Conservation (phyloP, 1,140 invertebrate genomes). For the Cotesia vestalis region DNA sequence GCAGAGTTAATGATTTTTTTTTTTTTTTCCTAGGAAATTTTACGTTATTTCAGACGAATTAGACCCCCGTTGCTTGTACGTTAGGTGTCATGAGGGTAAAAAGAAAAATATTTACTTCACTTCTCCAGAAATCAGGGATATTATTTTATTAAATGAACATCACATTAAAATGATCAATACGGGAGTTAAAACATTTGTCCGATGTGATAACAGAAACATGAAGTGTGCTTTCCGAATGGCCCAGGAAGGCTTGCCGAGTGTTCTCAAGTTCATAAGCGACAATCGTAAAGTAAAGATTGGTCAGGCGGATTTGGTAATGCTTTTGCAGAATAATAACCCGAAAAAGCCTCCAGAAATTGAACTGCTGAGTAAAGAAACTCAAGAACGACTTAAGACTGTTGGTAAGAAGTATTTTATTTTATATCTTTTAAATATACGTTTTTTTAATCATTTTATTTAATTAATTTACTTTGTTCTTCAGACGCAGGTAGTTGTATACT, state of each 20-base stretch:
- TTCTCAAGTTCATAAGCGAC: slow-evolving; percentile 72
- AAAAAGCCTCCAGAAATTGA: slow-evolving; percentile 76
- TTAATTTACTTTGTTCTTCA: slow-evolving; percentile 49
- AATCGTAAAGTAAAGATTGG: slow-evolving; percentile 73
- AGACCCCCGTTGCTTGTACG: slow-evolving; percentile 76
- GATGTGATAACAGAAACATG: slow-evolving; percentile 90
- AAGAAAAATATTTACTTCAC: slow-evolving; percentile 94
- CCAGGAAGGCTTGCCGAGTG: slow-evolving; percentile 77
- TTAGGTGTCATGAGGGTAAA: slow-evolving; percentile 81
- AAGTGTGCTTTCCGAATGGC: slow-evolving; percentile 82
- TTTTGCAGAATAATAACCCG: slow-evolving; percentile 81
- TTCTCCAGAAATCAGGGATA: slow-evolving; percentile 79
- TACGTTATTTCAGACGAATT: slow-evolving; percentile 80
- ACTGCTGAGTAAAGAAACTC: slow-evolving; percentile 71
- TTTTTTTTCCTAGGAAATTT: slow-evolving; percentile 72
- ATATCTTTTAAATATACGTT: slow-evolving; percentile 28
- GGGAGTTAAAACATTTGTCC: slow-evolving; percentile 89
- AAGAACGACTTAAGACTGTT: slow-evolving; percentile 72
- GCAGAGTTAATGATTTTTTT: background rate
- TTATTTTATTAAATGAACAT: slow-evolving; percentile 80
- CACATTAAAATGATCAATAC: slow-evolving; percentile 93
- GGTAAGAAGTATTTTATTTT: slow-evolving; percentile 63
- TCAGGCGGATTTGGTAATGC: slow-evolving; percentile 79
- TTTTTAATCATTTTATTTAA: slow-evolving; percentile 11
- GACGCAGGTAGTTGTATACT: slow-evolving; percentile 81